These are phyloP conservation scores for Tauraco hartlaubi DNA, from an alignment of 2,797 vertebrate genomes.

Conservation along the genomic window DNA sequence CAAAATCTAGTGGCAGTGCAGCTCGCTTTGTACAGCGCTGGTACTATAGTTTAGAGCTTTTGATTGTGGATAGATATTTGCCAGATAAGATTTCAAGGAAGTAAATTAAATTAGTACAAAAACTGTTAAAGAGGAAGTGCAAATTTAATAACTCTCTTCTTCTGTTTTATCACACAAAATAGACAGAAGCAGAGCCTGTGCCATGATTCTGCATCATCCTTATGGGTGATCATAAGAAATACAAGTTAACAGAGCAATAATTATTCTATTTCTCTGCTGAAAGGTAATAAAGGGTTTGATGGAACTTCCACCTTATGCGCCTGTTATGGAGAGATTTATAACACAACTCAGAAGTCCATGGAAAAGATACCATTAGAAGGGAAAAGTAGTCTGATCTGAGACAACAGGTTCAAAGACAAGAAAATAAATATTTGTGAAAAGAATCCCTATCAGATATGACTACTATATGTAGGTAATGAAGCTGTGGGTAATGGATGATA, in stretches of 20 bases:
- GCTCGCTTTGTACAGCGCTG: neutral
- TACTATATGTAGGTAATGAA: neutral
- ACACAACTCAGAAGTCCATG: neutral
- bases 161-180: neutral
- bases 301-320: neutral
- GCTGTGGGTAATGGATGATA: neutral
- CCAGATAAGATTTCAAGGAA: neutral
- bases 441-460: neutral
- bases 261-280: neutral
- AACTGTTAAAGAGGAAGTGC: neutral
- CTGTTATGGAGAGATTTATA: neutral
- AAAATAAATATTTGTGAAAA: neutral
- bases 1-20: neutral
- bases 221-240: neutral
- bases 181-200: neutral
- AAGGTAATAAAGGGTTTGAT: neutral
- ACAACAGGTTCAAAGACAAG: neutral
- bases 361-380: neutral
- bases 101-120: neutral
- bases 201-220: neutral
- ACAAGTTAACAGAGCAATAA: neutral
- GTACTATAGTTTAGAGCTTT: neutral
- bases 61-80: neutral
- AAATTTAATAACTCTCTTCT: neutral
- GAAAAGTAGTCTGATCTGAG: neutral